Base-by-base conservation (phyloP, 2,888 invertebrate species). In the Stomorhina lunata region DNA sequence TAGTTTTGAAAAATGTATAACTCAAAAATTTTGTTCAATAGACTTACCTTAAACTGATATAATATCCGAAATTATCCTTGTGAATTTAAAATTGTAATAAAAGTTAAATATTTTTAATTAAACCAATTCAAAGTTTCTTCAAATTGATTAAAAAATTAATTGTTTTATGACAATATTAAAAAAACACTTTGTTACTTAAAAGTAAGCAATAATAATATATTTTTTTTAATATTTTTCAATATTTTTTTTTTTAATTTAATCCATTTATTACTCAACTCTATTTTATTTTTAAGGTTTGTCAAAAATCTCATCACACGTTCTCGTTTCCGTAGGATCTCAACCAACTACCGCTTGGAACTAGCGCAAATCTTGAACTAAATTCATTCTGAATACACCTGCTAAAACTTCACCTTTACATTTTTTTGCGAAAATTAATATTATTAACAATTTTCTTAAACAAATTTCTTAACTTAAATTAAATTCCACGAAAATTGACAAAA, bases 331-430 rank as follows among this genome's bases (percentile, higher is more conserved):
- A 75, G 65, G 65, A 75, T n/a, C n/a, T n/a, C n/a, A 43, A 43
- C 17, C 15, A 43, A 34, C 29, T 34, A 68, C 72, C 81, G 43
- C 29, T 48, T 69, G 61, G 55, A 68, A 61, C 72, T 73, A 77
- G 59, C 43, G 48, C 63, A 40, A 73, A 73, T 63, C 53, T 61
- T 63, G 15, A 55, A 81, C 81, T 81, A 68, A 81, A 77, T 9
- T 25, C 29, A n/a, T 17, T 32, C 40, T 0, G 9, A 17, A 32
- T 15, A 22, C 43, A 48, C 43, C 25, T 81, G 77, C 73, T 78
- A 48, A 57, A 17, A 81, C 68, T 55, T 78, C 61, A 73, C 32
- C 72, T 81, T 45, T 32, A 57, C 22, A 27, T 66, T 57, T 63
- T 57, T 57, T 63, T 32, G 57, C 57, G 50, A 72, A 79, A 79